phyloP scores from a whole-genome alignment of 1,140 invertebrate species.

The Dinothrombium tinctorium region DNA sequence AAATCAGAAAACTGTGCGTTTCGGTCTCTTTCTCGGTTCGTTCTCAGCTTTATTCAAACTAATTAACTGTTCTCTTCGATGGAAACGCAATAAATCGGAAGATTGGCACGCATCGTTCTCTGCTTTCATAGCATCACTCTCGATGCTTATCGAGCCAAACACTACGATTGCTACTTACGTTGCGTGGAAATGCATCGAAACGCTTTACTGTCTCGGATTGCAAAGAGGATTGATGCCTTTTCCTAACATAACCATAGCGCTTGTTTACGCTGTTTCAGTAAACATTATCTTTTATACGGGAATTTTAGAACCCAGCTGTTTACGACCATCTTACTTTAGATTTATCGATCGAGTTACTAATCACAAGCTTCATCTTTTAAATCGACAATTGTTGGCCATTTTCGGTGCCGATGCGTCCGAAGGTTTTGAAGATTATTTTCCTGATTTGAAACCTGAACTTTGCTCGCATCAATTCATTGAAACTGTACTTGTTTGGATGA shows the following conservation, averaged over 20 bases:
- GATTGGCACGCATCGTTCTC: constrained; percentile 10
- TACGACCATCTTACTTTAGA: constrained; percentile 55
- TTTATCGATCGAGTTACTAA: constrained; percentile 48
- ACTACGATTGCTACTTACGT: constrained; percentile 13
- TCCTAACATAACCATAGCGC: constrained; percentile 29
- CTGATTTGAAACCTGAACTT: constrained; percentile 12
- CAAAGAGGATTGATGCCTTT: constrained; percentile 7
- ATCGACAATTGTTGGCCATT: constrained; percentile 13
- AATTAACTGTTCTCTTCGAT: constrained; percentile 12
- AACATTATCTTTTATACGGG: constrained; percentile 48
- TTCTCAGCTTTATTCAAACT: constrained; percentile 3
- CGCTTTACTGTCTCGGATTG: constrained; percentile 1
- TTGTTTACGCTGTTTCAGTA: constrained; percentile 50
- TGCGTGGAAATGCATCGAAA: constrained; percentile 14
- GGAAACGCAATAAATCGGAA: constrained; percentile 3
- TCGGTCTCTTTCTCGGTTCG: background rate
- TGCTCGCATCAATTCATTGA: constrained; percentile 15
- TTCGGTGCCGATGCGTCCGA: constrained; percentile 14
- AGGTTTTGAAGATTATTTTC: constrained; percentile 14
- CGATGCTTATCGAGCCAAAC: constrained; percentile 12
- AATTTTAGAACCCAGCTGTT: constrained; percentile 45
- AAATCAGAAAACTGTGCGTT: background rate
- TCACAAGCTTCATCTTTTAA: constrained; percentile 26
- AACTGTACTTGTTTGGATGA: constrained; percentile 15
- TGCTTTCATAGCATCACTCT: constrained; percentile 11